A percentile compares a stretch with the other conserved stretches of the same genome.
Evolutionary conservation across 2,888 invertebrate genomes (phyloP).

Genomic region (Lysandra bellargus): DNA sequence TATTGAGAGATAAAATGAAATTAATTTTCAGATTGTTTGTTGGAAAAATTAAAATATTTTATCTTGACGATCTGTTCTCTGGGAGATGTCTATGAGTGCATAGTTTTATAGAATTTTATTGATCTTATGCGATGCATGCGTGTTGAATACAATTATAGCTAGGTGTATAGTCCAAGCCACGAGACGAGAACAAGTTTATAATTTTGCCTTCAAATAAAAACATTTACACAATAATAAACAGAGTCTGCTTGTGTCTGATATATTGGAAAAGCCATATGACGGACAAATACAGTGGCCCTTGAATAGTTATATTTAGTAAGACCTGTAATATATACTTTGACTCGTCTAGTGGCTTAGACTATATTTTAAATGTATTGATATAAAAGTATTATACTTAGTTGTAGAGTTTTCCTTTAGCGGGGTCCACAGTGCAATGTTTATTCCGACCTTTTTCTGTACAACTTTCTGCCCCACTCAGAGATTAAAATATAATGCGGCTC

Average conservation of each 20-base stretch:
- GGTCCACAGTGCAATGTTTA: conserved; percentile 8
- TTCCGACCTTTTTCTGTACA: background rate
- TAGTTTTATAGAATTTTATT: conserved; percentile 30
- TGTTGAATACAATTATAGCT: conserved; percentile 4
- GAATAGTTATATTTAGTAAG: too few relatives aligned
- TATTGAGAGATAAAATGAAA: conserved; percentile 42
- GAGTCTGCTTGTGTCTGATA: too few relatives aligned
- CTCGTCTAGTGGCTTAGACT: too few relatives aligned
- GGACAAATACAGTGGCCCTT: too few relatives aligned
- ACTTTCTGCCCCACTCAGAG: background rate
- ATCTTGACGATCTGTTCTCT: conserved; percentile 39
- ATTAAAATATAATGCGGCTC: too few relatives aligned
- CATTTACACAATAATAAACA: too few relatives aligned
- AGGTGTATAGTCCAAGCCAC: background rate
- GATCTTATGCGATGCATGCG: conserved; percentile 13
- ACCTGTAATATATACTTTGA: too few relatives aligned
- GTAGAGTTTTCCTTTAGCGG: conserved; percentile 18
- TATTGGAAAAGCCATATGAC: too few relatives aligned
- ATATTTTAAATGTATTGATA: background rate
- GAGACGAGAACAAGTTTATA: too few relatives aligned
- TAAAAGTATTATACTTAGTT: conserved; percentile 13
- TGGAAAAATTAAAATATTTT: conserved; percentile 40
- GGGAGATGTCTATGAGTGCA: background rate
- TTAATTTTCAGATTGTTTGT: conserved; percentile 39
- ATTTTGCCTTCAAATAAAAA: too few relatives aligned